Evolutionary conservation across 2,113 vertebrate species (phyloP), one percentile per base, ranked within the genome.

Genomic region (Puffinus mauretanicus): DNA sequence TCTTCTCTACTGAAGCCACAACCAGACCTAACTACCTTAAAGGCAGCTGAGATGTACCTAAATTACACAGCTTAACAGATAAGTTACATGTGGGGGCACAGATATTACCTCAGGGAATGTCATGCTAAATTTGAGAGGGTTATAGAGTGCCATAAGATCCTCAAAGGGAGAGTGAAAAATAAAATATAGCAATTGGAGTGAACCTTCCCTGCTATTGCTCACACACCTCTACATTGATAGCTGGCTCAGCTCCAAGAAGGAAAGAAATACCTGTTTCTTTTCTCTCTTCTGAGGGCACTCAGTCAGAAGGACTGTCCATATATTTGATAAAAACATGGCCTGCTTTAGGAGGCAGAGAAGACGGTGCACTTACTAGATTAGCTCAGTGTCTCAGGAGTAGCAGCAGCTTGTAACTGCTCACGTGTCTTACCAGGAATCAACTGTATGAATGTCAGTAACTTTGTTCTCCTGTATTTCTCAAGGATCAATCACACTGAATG

Each of bases 381-480:
- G 13, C 69, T 73, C 64, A 22, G 26, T 11, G 17, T 47, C 61
- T 75, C 29, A 26, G 38, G 12, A 18, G 42, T 4, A 34, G 52
- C 34, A 66, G 21, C 46, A 80, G 42, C n/a, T 38, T 7, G 0
- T 44, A 71, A 38, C 20, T 15, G 24, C 12, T 72, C 47, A 5
- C 18, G 47, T 6, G 46, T 49, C 57, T 57, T 14, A 40, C 5
- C 24, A 54, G n/a, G 27, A 73, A 57, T 6, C 57, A 62, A 16
- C 36, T 2, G 1, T 6, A 5, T 13, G 8, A 7, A 8, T n/a
- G 16, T 4, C 9, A 10, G 12, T 4, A 73, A 22, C 51, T 58
- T 58, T 15, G 6, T 3, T 71, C 36, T 62, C 26, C 27, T 51
- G 3, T 19, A 42, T 10, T 69, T 52, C 58, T 54, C 36, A 57